Percentiles rank a stretch among this genome's conserved stretches.
phyloP scores from a whole-genome alignment of 1,140 invertebrate genomes.

The Apolygus lucorum region DNA sequence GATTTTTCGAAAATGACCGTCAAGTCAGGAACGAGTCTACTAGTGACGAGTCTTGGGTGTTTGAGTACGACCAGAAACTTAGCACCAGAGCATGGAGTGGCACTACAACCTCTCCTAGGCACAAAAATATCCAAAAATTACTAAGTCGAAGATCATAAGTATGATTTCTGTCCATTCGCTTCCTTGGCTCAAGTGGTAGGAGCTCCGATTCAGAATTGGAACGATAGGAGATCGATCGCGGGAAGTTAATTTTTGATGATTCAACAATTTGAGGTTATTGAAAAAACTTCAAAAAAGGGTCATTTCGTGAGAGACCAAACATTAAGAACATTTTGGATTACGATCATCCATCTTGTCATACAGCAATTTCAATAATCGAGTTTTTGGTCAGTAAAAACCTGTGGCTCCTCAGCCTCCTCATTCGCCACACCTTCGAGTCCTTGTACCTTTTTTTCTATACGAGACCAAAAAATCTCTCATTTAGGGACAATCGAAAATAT shows the following conservation, averaged over 20 bases:
- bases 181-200: too few species aligned
- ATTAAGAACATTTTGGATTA: neutral
- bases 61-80: neutral
- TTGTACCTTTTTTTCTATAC: neutral
- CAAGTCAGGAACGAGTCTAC: neutral
- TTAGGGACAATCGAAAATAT: neutral
- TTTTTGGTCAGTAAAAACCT: too few species aligned
- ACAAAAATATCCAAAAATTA: neutral
- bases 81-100: too few species aligned
- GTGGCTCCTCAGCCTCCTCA: too few species aligned
- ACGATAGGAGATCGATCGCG: too few species aligned
- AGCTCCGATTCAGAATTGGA: too few species aligned
- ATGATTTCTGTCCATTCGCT: neutral
- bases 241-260: too few species aligned
- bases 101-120: neutral
- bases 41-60: neutral
- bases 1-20: neutral
- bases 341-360: neutral
- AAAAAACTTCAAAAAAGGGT: neutral
- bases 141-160: neutral
- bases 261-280: neutral
- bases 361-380: too few species aligned
- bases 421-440: neutral
- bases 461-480: neutral
- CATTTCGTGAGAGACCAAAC: neutral